Evolutionary conservation across 2,113 vertebrate genomes (phyloP).

Genomic region (Jaculus jaculus): DNA sequence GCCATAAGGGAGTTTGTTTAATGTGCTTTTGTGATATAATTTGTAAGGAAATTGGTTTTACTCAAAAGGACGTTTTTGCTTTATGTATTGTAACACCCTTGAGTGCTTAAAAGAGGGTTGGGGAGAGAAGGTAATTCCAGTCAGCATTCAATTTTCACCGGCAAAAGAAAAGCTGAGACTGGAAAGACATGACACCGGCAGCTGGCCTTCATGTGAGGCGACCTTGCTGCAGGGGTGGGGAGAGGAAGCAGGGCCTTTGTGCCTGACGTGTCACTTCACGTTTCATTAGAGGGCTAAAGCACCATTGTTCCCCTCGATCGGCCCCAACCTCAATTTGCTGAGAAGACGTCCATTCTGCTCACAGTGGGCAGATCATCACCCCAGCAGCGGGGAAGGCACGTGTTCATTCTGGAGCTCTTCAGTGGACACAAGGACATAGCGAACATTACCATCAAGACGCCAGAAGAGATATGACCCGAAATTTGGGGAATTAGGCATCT

Average conservation of each 20-base stretch:
- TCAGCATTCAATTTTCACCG: slow-evolving; percentile 65
- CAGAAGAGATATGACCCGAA: neutral
- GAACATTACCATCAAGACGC: neutral
- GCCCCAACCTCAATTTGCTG: neutral
- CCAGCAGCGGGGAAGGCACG: neutral
- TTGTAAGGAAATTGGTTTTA: slow-evolving; percentile 71
- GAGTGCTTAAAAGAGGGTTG: slow-evolving; percentile 8
- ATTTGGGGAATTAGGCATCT: neutral
- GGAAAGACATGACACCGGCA: slow-evolving; percentile 54
- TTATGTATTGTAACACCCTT: slow-evolving; percentile 47
- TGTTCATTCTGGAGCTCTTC: neutral
- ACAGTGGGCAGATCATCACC: neutral
- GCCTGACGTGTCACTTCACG: neutral
- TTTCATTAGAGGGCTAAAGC: slow-evolving; percentile 50
- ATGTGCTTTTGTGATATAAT: slow-evolving; percentile 57
- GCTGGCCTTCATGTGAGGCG: slow-evolving; percentile 50
- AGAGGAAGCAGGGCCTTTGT: slow-evolving; percentile 32
- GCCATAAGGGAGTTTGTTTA: slow-evolving; percentile 53
- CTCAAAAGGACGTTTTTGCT: slow-evolving; percentile 59
- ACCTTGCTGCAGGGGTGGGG: slow-evolving; percentile 54
- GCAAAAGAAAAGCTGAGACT: slow-evolving; percentile 66
- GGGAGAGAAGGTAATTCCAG: slow-evolving; percentile 57
- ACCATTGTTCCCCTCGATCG: neutral
- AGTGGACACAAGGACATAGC: neutral
- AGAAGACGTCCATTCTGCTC: slow-evolving; percentile 31